Evolutionary conservation across 2,797 vertebrate species (phyloP).

Genomic region (Coccyzus lansbergi): DNA sequence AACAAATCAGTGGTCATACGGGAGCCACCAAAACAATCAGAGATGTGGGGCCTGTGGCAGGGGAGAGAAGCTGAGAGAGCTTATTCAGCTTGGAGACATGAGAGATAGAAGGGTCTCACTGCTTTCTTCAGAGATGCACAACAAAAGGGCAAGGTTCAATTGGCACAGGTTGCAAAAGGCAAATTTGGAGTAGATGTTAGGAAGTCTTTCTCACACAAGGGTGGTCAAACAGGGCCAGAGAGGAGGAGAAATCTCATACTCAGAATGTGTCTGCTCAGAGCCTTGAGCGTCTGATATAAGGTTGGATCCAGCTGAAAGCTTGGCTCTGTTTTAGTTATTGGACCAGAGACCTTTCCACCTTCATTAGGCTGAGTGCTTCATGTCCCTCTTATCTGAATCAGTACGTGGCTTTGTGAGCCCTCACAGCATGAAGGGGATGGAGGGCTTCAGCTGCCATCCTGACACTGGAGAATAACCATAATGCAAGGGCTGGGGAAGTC

Average conservation of each 20-base stretch:
- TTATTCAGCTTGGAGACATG: background rate
- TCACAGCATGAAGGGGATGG: background rate
- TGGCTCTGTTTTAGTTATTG: background rate
- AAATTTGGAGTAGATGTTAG: background rate
- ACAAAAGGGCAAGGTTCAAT: background rate
- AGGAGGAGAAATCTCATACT: background rate
- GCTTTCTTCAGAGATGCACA: background rate
- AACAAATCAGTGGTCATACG: background rate
- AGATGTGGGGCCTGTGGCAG: background rate
- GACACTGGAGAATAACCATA: background rate
- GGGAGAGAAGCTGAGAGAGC: background rate
- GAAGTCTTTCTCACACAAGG: background rate
- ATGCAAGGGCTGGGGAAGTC: background rate
- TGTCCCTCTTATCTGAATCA: background rate
- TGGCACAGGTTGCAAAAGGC: background rate
- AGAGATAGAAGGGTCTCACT: background rate
- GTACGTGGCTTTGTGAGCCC: background rate
- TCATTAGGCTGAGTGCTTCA: rapidly evolving
- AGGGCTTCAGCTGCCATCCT: background rate
- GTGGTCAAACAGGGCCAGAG: background rate
- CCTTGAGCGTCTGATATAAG: background rate
- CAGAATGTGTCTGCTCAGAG: background rate
- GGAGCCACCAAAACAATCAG: background rate
- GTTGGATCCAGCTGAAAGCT: background rate
- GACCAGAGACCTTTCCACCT: background rate